Base-by-base conservation (phyloP, 2,113 vertebrate genomes). In the Dasyurus viverrinus region DNA sequence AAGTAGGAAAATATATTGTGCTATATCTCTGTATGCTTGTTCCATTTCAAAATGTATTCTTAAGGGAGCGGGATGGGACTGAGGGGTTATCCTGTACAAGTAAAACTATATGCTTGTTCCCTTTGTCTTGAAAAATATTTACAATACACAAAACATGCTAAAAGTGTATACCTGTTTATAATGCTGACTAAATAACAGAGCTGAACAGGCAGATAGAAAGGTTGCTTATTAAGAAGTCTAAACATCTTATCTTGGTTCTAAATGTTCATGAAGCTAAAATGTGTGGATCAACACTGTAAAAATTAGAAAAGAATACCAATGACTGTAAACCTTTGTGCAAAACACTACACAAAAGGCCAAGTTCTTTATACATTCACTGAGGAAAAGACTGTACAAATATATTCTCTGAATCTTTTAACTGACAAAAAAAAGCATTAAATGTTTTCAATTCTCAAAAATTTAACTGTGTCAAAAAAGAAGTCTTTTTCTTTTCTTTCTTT, bases 281-380 rank as follows among this genome's bases (percentile, higher is more conserved):
- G 36, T 96, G 52, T 96, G 93, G 91, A 97, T 95, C 47, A 97
- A 96, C 93, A 97, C 96, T 94, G 92, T 95, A 97, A 98, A 98
- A 97, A 97, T 95, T 94, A 96, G n/a, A 92, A 97, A 98, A 97
- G 68, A 96, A 55, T 95, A 97, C 97, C 98, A 98, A 96, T 95
- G 97, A 98, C 96, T 90, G 95, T 46, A 97, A 98, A 97, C 96
- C 95, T 98, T 98, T 98, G 96, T 97, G 97, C 97, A 98, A 98
- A 91, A 98, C 95, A 98, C 94, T 95, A 97, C 96, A 97, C 94
- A 97, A 96, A 94, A 95, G 95, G 95, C 76, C 89, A 97, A 97
- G 50, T 94, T 95, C 95, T 84, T 94, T 54, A 97, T 68, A 97
- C 47, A 93, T 93, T 97, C 91, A 94, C 89, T 53, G 52, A 94